phyloP scores from a whole-genome alignment of 2,888 invertebrate genomes.

The Cheilosia scutellata region DNA sequence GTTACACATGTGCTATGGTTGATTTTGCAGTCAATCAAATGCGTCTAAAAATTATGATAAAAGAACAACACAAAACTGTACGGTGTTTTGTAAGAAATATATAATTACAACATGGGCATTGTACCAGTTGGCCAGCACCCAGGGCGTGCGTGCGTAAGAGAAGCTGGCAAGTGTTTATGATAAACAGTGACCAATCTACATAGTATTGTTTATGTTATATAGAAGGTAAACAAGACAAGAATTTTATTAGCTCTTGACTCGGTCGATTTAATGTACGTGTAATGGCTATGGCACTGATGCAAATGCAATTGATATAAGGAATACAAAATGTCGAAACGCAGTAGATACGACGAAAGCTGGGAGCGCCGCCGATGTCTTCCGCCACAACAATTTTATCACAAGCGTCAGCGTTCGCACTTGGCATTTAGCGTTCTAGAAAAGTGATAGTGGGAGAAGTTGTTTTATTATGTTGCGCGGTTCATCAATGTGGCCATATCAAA shows the following conservation, averaged over 20 bases:
- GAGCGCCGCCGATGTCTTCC: slow-evolving; percentile 1
- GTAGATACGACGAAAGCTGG: background rate
- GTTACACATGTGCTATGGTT: slow-evolving; percentile 36
- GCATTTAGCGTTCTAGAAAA: background rate
- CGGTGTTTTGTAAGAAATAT: slow-evolving; percentile 27
- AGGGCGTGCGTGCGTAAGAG: slow-evolving; percentile 61
- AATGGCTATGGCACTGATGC: background rate
- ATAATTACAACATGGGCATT: slow-evolving; percentile 13
- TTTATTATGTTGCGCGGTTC: background rate
- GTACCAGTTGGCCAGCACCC: slow-evolving; percentile 65
- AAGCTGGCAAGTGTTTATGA: slow-evolving; percentile 48
- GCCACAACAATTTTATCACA: background rate
- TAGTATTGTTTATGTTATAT: slow-evolving; percentile 57
- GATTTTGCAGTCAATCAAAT: slow-evolving; percentile 37
- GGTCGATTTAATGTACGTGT: background rate
- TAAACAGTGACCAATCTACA: slow-evolving; percentile 64
- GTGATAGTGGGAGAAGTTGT: background rate
- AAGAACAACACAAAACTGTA: slow-evolving; percentile 30
- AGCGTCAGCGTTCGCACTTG: background rate
- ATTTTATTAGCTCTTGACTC: slow-evolving; percentile 64
- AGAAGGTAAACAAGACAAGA: slow-evolving; percentile 68
- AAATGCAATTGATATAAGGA: slow-evolving; percentile 33
- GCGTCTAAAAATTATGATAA: slow-evolving; percentile 36
- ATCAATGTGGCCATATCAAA: background rate
- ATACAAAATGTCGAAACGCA: no score